These are phyloP conservation scores for Cheirogaleus medius DNA, from an alignment of 2,113 vertebrate genomes.

Conservation along the genomic window DNA sequence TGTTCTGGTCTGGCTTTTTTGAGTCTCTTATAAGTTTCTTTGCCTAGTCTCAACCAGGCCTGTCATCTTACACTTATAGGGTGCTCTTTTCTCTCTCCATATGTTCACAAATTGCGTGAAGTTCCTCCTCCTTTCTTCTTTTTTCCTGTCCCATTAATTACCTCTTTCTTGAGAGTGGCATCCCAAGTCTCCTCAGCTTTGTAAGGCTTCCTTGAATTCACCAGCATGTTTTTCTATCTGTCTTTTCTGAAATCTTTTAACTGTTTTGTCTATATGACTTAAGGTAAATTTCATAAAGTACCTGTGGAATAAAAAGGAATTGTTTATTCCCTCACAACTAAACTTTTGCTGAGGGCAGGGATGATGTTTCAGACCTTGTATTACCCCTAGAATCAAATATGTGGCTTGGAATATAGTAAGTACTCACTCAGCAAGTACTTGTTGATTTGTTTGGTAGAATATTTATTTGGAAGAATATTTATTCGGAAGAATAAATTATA, in stretches of 20 bases:
- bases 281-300: not conserved
- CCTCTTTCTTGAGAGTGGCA: not conserved
- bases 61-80: not conserved
- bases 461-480: too few species aligned
- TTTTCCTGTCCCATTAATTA: not conserved
- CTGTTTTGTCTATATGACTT: not conserved
- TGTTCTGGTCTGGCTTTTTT: not conserved
- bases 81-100: not conserved
- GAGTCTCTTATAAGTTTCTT: not conserved
- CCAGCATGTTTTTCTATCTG: not conserved
- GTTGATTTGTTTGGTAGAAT: not conserved
- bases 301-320: not conserved
- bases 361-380: not conserved
- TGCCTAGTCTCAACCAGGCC: not conserved
- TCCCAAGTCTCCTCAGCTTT: not conserved
- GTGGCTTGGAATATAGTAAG: not conserved
- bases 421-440: not conserved
- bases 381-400: not conserved
- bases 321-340: not conserved
- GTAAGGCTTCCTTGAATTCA: not conserved
- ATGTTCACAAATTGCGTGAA: not conserved
- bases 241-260: constrained; percentile 27
- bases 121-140: not conserved
- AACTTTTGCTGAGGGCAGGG: not conserved
- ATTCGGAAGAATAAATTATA: constrained; percentile 21